These are phyloP conservation scores for Australoheros facetus DNA, from an alignment of 2,797 vertebrate species.

Conservation along the genomic window DNA sequence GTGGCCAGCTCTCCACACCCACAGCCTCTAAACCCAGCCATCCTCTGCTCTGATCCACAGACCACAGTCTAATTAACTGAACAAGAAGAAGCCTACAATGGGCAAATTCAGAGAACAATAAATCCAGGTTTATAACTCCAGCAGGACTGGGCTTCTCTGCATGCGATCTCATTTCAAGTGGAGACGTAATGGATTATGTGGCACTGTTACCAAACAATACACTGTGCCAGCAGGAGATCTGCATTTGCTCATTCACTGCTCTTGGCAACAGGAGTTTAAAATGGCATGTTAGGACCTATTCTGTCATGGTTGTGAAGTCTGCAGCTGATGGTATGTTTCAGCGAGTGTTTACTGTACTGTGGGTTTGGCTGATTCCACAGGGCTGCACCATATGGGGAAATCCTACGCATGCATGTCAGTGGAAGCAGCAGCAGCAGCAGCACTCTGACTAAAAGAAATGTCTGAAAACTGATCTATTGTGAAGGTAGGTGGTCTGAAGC, in stretches of 20 bases:
- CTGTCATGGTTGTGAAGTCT: constrained; percentile 32
- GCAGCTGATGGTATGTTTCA: constrained; percentile 33
- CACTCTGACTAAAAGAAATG: not conserved
- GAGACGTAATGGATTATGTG: not conserved
- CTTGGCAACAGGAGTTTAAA: not conserved
- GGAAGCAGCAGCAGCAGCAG: constrained; percentile 13
- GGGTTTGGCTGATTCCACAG: constrained; percentile 38
- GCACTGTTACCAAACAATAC: not conserved
- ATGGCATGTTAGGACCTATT: constrained; percentile 9
- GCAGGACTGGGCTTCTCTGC: not conserved
- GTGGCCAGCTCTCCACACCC: constrained; percentile 33
- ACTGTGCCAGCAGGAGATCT: not conserved
- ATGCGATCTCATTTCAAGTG: not conserved
- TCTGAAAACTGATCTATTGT: not conserved
- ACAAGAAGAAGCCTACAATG: constrained; percentile 15
- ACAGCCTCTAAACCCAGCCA: constrained; percentile 25
- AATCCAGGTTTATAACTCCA: not conserved
- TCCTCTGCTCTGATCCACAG: constrained; percentile 35
- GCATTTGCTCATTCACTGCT: not conserved
- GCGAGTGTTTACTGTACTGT: constrained; percentile 42
- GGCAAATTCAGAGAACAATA: not conserved
- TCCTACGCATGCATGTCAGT: constrained; percentile 32
- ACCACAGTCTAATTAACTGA: constrained; percentile 23
- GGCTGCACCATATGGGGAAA: constrained; percentile 31
- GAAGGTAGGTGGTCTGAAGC: constrained; percentile 5